Evolutionary conservation across 2,113 vertebrate genomes (phyloP).

Genomic region (Odocoileus hemionus): DNA sequence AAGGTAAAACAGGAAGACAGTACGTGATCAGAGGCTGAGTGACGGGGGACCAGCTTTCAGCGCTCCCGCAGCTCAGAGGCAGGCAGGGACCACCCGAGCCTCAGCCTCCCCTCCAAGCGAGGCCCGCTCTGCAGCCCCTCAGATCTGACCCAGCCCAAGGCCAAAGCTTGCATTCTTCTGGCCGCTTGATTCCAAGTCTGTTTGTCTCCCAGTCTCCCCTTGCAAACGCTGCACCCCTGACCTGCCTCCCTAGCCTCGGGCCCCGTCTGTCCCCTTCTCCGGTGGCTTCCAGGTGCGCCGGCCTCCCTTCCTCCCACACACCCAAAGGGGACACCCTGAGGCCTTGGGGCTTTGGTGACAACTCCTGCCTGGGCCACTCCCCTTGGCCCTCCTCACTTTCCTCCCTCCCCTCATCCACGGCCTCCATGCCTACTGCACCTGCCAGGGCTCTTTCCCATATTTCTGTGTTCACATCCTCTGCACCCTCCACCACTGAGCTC

Average conservation of each 20-base stretch:
- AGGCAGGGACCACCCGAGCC: fast-evolving
- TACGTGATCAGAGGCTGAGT: not conserved
- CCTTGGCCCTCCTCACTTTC: not conserved
- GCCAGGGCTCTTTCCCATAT: fast-evolving
- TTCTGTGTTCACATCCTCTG: not conserved
- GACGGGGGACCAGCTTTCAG: not conserved
- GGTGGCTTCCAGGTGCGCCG: fast-evolving
- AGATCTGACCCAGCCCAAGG: not conserved
- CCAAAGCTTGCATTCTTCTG: not conserved
- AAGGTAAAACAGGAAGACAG: not conserved
- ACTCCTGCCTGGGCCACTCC: not conserved
- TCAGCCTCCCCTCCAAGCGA: not conserved
- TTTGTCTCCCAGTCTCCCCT: not conserved
- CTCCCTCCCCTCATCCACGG: fast-evolving
- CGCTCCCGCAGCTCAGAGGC: not conserved
- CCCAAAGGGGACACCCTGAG: fast-evolving
- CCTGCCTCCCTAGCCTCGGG: not conserved
- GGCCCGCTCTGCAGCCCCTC: not conserved
- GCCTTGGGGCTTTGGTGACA: fast-evolving
- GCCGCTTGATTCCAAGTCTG: not conserved
- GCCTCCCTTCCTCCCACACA: not conserved
- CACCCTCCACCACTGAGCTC: not conserved
- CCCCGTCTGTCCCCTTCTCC: not conserved
- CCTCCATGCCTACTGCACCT: not conserved
- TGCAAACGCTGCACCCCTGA: fast-evolving